These are phyloP conservation scores for Chymomyza costata DNA, from an alignment of 1,140 invertebrate genomes.

Conservation along the genomic window DNA sequence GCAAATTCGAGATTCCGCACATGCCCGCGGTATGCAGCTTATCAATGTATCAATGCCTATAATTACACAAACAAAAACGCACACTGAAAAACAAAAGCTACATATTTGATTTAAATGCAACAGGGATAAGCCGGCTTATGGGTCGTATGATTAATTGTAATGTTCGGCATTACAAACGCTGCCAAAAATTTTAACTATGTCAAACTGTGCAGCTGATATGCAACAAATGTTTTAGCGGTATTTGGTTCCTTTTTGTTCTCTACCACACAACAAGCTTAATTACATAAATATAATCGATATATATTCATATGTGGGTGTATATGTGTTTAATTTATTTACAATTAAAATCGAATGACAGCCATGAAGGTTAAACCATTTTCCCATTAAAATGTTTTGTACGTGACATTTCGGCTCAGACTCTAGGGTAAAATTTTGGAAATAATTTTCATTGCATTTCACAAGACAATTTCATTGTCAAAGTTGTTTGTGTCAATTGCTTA, in stretches of 20 bases:
- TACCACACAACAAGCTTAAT: conserved; percentile 32
- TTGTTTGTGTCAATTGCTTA: conserved; percentile 43
- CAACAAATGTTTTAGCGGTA: conserved; percentile 4
- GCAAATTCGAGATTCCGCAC: conserved; percentile 27
- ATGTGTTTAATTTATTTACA: conserved; percentile 2
- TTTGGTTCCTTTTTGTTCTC: conserved; percentile 20
- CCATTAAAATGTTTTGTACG: no score
- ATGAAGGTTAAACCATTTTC: background rate
- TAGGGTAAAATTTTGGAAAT: conserved; percentile 1
- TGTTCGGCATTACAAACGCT: conserved; percentile 49
- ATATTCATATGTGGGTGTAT: conserved; percentile 6
- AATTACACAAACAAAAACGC: conserved; percentile 26
- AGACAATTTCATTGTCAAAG: conserved; percentile 53
- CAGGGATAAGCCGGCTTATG: conserved; percentile 57
- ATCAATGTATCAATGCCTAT: conserved; percentile 36
- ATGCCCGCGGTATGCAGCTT: conserved; percentile 27
- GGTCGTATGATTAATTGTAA: conserved; percentile 68
- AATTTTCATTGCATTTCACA: conserved; percentile 11
- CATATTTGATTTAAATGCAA: conserved; percentile 57
- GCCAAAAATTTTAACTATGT: conserved; percentile 1
- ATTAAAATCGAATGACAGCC: conserved; percentile 16
- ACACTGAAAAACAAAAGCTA: conserved; percentile 3
- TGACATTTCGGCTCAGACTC: background rate
- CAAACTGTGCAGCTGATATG: conserved; percentile 25
- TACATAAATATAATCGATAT: conserved; percentile 20